Evolutionary conservation across 2,888 invertebrate genomes (phyloP), one percentile per base, ranked within the genome.

Genomic region (Chrysodeixis includens): DNA sequence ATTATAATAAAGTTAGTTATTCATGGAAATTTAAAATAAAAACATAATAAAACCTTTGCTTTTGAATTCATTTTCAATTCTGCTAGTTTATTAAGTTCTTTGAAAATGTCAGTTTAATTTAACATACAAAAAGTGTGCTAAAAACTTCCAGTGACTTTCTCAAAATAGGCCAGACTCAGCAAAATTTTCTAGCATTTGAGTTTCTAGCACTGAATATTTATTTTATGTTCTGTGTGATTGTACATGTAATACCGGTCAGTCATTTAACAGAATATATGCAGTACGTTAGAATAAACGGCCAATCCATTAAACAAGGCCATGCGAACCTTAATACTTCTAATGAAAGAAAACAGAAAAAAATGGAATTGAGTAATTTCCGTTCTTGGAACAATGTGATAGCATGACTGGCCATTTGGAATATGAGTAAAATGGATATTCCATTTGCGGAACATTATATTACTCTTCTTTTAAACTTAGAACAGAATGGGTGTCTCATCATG

Each of bases 1-100:
- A 67, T 77, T 56, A 69, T 69, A 67, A 67, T 77, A 63, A 74
- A 68, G 68, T 68, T 77, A 62, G 70, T 65, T 63, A 76, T 76
- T 78, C 78, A 72, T 57, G 52, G 62, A 56, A 60, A 66, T 63
- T 70, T 63, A 64, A 59, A 63, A 70, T 65, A 70, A 49, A 74
- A 54, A 74, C 22, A 62, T 56, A 55, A 61, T 32, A 40, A 54
- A 53, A 22, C 20, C 22, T 1, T 22, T 30, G 4, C 22, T 26
- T 20, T 46, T 49, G 46, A 49, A 18, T 49, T 20, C 18, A 49
- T 18, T 49, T 49, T 20, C 20, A 18, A 18, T 49, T 49, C 46
- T 18, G 40, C n/a, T 6, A 40, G n/a, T n/a, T 40, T 2, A 35
- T 35, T 35, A 35, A 35, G 1, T 2, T 35, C 12, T 12, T 14